These are phyloP conservation scores for Porphyrio hochstetteri DNA, from an alignment of 2,113 vertebrate genomes.

Conservation along the genomic window DNA sequence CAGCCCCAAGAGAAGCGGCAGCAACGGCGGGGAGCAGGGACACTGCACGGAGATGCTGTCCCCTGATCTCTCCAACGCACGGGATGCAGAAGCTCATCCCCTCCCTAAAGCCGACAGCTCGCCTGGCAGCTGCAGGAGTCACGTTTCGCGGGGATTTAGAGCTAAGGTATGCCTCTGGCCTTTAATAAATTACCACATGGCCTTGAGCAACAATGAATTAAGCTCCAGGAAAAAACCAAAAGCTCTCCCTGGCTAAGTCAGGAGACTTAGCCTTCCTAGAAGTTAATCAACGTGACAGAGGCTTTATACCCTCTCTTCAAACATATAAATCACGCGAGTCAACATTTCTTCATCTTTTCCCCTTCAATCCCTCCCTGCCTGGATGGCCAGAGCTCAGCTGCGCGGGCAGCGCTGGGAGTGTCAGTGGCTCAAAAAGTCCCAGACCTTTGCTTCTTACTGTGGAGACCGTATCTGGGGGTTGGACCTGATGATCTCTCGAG, in stretches of 20 bases:
- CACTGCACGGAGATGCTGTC: neutral
- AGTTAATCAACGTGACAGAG: slow-evolving; percentile 34
- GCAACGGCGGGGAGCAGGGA: neutral
- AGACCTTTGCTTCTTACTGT: neutral
- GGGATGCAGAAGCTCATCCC: neutral
- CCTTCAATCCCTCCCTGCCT: neutral
- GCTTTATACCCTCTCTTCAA: neutral
- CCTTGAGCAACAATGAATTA: slow-evolving; percentile 52
- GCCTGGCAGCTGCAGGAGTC: neutral
- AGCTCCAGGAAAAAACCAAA: neutral
- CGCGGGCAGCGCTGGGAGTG: neutral
- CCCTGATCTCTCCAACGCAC: rapidly evolving
- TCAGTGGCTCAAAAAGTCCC: neutral
- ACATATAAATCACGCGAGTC: neutral
- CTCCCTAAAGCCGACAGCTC: neutral
- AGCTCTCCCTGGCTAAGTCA: neutral
- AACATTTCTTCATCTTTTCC: neutral
- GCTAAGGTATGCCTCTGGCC: neutral
- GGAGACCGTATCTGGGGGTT: neutral
- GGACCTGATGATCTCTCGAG: too few species aligned
- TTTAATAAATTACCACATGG: neutral
- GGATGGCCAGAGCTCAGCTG: neutral
- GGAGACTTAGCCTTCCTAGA: slow-evolving; percentile 1
- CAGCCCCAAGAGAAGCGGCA: neutral
- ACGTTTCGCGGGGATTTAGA: neutral